Percentiles rank a stretch among this genome's conserved stretches.
Evolutionary conservation across 2,797 vertebrate genomes (phyloP).

Genomic region (Crenichthys baileyi): DNA sequence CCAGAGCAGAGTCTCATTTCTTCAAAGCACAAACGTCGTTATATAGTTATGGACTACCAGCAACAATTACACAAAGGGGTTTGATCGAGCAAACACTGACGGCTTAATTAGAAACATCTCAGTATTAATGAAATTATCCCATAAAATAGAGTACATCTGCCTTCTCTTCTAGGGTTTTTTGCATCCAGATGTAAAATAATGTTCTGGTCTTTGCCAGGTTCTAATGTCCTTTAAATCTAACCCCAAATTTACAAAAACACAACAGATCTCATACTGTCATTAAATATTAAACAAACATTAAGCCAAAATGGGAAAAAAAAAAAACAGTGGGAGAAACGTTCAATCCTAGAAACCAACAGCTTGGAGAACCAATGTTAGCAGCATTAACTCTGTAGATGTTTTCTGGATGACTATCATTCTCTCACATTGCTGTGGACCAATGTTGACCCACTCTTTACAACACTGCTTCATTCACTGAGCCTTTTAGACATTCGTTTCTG

Average conservation of each 20-base stretch:
- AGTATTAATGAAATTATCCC: background rate
- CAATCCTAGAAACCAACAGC: background rate
- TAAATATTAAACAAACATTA: background rate
- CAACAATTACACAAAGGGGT: background rate
- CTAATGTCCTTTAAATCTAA: background rate
- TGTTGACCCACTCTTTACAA: no score
- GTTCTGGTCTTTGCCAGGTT: background rate
- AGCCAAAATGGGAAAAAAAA: background rate
- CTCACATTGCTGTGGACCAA: no score
- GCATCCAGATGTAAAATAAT: background rate
- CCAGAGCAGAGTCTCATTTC: slow-evolving; percentile 11
- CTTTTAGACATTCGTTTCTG: no score
- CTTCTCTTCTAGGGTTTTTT: background rate
- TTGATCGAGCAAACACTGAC: background rate
- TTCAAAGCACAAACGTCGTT: background rate
- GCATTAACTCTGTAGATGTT: no score
- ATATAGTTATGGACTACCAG: slow-evolving; percentile 3
- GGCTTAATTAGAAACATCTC: background rate
- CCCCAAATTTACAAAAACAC: background rate
- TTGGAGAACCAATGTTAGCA: background rate
- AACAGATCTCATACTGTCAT: background rate
- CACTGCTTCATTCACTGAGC: no score
- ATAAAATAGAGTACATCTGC: background rate
- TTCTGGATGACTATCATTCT: no score
- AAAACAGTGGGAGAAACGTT: background rate